A percentile compares a stretch with the other conserved stretches of the same genome.
Evolutionary conservation across 64 coral and sea anemone genomes (phyloP).

Genomic region (Dendrophyllia cribrosa): DNA sequence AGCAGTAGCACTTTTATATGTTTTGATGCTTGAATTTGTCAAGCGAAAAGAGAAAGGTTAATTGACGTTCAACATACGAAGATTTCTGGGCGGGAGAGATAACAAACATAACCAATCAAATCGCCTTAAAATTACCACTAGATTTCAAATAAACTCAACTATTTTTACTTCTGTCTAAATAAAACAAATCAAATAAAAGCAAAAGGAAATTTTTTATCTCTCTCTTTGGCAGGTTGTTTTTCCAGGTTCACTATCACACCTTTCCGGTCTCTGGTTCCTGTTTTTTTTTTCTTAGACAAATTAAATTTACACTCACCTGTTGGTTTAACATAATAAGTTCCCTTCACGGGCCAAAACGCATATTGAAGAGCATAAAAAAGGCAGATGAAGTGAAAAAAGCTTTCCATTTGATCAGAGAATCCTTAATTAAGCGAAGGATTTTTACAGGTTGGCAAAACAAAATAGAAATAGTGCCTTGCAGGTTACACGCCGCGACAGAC

Average conservation of each 20-base stretch:
- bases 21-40: too few species aligned
- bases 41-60: too few species aligned
- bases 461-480: not conserved
- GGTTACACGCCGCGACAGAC: not conserved
- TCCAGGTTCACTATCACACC: not conserved
- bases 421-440: too few species aligned
- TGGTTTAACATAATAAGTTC: conserved; percentile 39
- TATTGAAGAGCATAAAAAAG: not conserved
- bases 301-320: conserved; percentile 19
- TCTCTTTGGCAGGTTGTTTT: not conserved
- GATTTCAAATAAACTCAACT: not conserved
- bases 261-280: not conserved
- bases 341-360: conserved; percentile 26
- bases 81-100: not conserved
- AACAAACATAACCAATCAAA: too few species aligned
- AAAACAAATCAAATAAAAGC: not conserved
- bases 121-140: too few species aligned
- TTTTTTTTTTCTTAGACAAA: not conserved
- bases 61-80: too few species aligned
- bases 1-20: not conserved
- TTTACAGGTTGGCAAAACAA: not conserved
- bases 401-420: not conserved
- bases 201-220: not conserved
- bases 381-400: not conserved
- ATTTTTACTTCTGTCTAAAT: not conserved